Evolutionary conservation across 2,797 vertebrate species (phyloP).

Genomic region (Eulemur mongoz): DNA sequence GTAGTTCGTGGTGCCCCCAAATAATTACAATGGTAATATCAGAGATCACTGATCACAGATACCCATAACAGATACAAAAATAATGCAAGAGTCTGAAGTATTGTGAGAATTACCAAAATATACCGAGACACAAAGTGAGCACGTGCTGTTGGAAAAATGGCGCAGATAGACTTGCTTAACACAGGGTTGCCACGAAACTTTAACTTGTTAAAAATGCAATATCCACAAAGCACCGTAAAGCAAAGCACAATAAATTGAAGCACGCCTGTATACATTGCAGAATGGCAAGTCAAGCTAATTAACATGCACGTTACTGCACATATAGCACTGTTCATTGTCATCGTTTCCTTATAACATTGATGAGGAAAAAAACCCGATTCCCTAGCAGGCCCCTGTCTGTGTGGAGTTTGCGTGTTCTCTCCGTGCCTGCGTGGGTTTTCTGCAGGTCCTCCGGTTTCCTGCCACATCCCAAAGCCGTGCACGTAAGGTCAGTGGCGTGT

Average conservation of each 20-base stretch:
- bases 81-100: neutral
- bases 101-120: neutral
- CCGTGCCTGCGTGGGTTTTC: neutral
- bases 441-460: neutral
- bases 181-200: neutral
- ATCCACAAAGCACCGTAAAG: neutral
- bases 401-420: neutral
- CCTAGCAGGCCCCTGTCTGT: neutral
- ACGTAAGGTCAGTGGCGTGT: neutral
- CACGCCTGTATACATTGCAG: neutral
- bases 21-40: neutral
- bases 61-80: neutral
- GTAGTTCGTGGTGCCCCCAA: neutral
- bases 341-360: neutral
- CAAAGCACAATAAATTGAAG: neutral
- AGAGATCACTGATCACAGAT: neutral
- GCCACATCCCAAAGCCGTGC: neutral
- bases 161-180: neutral
- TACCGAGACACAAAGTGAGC: neutral
- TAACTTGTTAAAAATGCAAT: neutral
- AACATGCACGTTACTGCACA: no score
- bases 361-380: neutral
- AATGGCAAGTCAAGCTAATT: neutral
- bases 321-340: neutral
- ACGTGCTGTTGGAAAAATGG: neutral